Base-by-base conservation (phyloP, 2,888 invertebrate genomes). In the Amphipoea oculea region DNA sequence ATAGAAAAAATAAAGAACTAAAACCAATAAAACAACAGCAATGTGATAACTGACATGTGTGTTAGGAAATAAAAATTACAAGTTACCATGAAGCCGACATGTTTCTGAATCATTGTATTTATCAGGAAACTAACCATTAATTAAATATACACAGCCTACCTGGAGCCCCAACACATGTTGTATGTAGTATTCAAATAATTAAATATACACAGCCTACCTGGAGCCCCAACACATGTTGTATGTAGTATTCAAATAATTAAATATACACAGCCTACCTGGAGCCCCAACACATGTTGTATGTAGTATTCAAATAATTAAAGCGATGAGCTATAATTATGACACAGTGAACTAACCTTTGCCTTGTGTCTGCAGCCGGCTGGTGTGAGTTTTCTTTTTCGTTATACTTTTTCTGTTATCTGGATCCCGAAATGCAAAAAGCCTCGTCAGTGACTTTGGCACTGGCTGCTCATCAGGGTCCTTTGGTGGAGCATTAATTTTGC, bases 401-500 rank as follows among this genome's bases (percentile, higher is more conserved):
- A 83, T 83, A 23, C 74, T 90, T 91, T 81, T 96, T 83, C 54
- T 81, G 42, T 51, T 77, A 48, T 76, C 70, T 20, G 76, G 76
- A 36, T 86, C 78, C 92, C 94, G 90, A 87, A 94, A 91, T 2
- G 92, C 93, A 80, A 98, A 98, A 71, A 98, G 94, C 71, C 97
- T 96, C 54, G 96, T 95, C n/a, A 98, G 95, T 84, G 98, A 98
- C 84, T 97, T 98, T 0, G 98, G 98, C 51, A 98, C 94, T n/a
- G 98, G 97, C 93, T 99, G 98, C 5, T 98, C 97, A 85, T 98
- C 98, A 3, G 97, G 97, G 89, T 98, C 97, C 65, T 96, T 96
- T 0, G 99, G 98, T 0, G 98, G 98, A 76, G 98, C 97, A 94
- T 99, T 98, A 79, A 98, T 98, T 94, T 98, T 98, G 60, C 97